A percentile compares a stretch with the other conserved stretches of the same genome.
Evolutionary conservation across 2,888 invertebrate species (phyloP).

Genomic region (Drosophila tanythrix): DNA sequence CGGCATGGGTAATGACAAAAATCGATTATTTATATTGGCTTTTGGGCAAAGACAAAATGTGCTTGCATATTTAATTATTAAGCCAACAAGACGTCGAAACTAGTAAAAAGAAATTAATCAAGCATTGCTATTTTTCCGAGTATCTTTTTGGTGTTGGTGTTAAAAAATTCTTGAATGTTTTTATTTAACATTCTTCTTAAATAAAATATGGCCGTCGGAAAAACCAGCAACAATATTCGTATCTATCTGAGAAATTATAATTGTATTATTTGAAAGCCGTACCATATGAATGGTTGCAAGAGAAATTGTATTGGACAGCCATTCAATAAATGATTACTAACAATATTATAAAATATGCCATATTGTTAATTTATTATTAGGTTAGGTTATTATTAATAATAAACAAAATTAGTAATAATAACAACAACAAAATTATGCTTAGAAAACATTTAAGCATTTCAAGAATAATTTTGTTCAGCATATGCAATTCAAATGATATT

Average conservation of each 20-base stretch:
- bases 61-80: neutral
- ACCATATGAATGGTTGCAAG: neutral
- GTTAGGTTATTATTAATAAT: no score
- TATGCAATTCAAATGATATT: neutral
- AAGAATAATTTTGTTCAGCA: neutral
- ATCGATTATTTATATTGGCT: neutral
- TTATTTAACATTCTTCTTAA: neutral
- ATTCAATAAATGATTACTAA: neutral
- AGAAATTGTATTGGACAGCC: neutral
- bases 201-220: constrained; percentile 14
- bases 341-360: no score
- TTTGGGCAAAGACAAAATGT: neutral
- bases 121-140: neutral
- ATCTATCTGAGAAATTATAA: neutral
- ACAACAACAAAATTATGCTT: neutral
- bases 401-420: neutral
- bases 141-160: neutral
- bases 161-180: neutral
- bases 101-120: neutral
- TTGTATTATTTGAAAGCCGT: neutral
- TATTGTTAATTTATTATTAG: no score
- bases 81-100: neutral
- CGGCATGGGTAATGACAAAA: neutral
- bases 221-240: neutral
- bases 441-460: neutral